Conservation (phyloP, 2,797 vertebrate species). For the Oreochromis mossambicus region DNA sequence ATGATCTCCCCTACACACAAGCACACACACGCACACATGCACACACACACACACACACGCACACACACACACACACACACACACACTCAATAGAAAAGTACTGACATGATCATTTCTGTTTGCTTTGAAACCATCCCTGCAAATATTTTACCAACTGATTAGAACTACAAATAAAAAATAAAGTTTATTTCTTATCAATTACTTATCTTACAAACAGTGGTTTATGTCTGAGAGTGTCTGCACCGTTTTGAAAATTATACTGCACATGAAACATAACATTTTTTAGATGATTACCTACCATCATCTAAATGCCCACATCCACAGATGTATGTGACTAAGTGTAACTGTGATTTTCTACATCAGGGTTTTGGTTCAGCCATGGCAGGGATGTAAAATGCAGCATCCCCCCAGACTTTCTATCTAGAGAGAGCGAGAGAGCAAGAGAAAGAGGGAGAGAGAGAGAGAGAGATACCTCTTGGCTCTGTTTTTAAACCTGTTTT, state of each 20-base stretch:
- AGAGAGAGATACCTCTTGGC: background rate
- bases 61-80: no score
- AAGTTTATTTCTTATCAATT: no score
- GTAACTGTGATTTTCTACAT: background rate
- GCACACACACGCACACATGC: fast-evolving
- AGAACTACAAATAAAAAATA: background rate
- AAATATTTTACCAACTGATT: background rate
- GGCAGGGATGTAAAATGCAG: background rate
- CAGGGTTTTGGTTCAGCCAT: background rate
- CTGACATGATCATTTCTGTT: background rate
- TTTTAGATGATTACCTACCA: background rate
- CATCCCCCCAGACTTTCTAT: background rate
- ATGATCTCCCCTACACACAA: background rate
- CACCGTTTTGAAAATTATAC: background rate
- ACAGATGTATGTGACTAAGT: background rate
- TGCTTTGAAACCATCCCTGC: background rate
- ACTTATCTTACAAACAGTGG: background rate
- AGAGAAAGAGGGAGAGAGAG: background rate
- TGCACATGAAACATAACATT: background rate
- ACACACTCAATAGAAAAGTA: background rate
- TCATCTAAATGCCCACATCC: background rate
- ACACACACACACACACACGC: background rate
- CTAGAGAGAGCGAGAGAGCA: fast-evolving
- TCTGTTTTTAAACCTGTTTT: background rate
- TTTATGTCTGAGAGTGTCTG: background rate